A percentile compares a stretch with the other conserved stretches of the same genome.
Evolutionary conservation across 53 echinoderm and acorn worm genomes (phyloP).

Genomic region (Crossaster papposus): DNA sequence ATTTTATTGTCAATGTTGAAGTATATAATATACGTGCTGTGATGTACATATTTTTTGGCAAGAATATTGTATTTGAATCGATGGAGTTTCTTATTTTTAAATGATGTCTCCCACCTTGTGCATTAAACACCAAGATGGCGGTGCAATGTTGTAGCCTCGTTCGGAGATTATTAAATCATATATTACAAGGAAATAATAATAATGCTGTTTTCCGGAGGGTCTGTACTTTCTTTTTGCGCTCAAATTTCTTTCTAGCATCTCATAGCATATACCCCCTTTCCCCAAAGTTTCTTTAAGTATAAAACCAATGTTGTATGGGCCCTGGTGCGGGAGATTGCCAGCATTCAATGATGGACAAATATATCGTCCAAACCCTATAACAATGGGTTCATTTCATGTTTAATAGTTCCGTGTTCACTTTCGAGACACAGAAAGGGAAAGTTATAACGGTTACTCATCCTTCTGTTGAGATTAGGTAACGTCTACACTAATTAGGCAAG

Average conservation of each 20-base stretch:
- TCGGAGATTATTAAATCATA: constrained; percentile 46
- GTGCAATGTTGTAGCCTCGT: constrained; percentile 63
- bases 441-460: too few species aligned
- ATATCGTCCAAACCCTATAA: too few species aligned
- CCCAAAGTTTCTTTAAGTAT: too few species aligned
- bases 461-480: too few species aligned
- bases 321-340: too few species aligned
- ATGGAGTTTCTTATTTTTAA: constrained; percentile 34
- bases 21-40: constrained; percentile 60
- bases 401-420: too few species aligned
- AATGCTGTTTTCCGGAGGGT: not conserved
- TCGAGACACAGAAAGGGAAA: too few species aligned
- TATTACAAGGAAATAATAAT: not conserved
- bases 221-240: not conserved
- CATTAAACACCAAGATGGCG: constrained; percentile 32
- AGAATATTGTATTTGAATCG: constrained; percentile 51
- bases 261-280: too few species aligned
- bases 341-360: too few species aligned
- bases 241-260: not conserved
- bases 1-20: constrained; percentile 51
- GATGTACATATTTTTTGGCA: constrained; percentile 61
- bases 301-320: too few species aligned
- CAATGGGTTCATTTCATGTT: too few species aligned
- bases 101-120: constrained; percentile 60
- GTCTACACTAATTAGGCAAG: too few species aligned